phyloP scores from a whole-genome alignment of 2,888 invertebrate genomes.

The Ashinkailepas kermadecensis region DNA sequence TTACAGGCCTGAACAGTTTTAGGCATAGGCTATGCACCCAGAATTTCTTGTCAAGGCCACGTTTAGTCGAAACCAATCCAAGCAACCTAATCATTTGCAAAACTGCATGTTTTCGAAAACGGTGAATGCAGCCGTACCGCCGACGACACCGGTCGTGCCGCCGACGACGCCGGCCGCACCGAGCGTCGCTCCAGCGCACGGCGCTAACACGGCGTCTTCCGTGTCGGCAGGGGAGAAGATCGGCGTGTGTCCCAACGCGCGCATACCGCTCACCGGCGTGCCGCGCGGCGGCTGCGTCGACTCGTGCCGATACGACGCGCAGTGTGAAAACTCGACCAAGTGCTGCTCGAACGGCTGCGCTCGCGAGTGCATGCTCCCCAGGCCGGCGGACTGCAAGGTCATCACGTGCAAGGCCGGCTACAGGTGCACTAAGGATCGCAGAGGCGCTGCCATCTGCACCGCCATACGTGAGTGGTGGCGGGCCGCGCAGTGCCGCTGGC shows the following conservation, averaged over 20 bases:
- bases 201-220: too few relatives aligned
- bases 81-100: too few relatives aligned
- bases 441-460: not conserved
- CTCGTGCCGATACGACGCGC: not conserved
- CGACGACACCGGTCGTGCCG: too few relatives aligned
- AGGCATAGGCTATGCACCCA: too few relatives aligned
- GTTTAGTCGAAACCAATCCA: too few relatives aligned
- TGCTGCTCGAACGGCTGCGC: conserved; percentile 15
- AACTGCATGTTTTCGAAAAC: too few relatives aligned
- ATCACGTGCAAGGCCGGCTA: not conserved
- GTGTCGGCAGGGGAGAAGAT: not conserved
- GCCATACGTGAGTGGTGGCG: not conserved
- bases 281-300: not conserved
- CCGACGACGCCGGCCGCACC: too few relatives aligned
- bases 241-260: not conserved
- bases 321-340: not conserved
- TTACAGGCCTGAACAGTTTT: too few relatives aligned
- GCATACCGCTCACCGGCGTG: not conserved
- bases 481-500: too few relatives aligned
- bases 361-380: not conserved
- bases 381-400: not conserved
- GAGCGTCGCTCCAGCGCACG: too few relatives aligned
- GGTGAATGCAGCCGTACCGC: too few relatives aligned
- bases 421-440: not conserved
- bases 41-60: too few relatives aligned